These are phyloP conservation scores for Prolemur simus DNA, from an alignment of 2,113 vertebrate species.

Conservation along the genomic window DNA sequence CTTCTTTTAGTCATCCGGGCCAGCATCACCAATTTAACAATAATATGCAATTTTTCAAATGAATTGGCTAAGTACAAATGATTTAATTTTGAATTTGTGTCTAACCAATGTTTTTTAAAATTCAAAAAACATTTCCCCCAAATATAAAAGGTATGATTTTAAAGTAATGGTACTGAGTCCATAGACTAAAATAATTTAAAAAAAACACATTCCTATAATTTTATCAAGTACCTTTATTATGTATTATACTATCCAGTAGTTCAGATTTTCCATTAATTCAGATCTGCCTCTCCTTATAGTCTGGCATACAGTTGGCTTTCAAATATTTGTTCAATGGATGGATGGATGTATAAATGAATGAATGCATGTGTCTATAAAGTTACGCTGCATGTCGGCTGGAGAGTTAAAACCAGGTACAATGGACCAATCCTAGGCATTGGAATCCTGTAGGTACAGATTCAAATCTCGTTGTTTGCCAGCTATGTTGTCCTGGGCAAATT, in stretches of 20 bases:
- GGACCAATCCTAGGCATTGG: neutral
- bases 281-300: neutral
- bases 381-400: neutral
- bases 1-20: neutral
- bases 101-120: neutral
- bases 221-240: neutral
- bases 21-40: neutral
- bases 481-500: neutral
- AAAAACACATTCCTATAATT: neutral
- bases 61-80: neutral
- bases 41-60: neutral
- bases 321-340: neutral
- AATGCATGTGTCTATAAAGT: neutral
- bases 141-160: neutral
- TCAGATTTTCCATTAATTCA: conserved; percentile 20
- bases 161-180: neutral
- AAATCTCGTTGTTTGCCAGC: neutral
- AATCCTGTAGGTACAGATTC: neutral
- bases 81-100: neutral
- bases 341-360: neutral
- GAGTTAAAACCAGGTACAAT: neutral
- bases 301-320: neutral
- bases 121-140: neutral
- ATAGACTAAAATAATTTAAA: neutral
- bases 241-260: neutral